Conservation (phyloP, 1,140 invertebrate species). For the Papilio aristodemus region DNA sequence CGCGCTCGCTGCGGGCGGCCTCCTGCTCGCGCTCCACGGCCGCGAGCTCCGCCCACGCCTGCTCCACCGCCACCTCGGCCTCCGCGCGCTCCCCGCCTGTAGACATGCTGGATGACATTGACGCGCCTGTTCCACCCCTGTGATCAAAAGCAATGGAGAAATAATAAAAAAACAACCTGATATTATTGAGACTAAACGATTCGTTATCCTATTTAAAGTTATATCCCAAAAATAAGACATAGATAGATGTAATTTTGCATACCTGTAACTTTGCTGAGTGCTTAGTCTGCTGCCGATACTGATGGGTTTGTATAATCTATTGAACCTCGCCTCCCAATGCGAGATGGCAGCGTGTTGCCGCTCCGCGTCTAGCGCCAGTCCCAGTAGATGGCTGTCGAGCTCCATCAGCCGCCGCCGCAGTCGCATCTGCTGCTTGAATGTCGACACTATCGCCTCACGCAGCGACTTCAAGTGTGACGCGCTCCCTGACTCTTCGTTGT, state of each 20-base stretch:
- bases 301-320: slow-evolving; percentile 85
- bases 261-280: slow-evolving; percentile 83
- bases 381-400: slow-evolving; percentile 90
- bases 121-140: slow-evolving; percentile 60
- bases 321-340: slow-evolving; percentile 91
- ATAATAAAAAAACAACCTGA: too few relatives aligned
- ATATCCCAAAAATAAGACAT: too few relatives aligned
- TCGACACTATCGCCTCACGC: slow-evolving; percentile 90
- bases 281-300: slow-evolving; percentile 79
- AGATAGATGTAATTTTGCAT: too few relatives aligned
- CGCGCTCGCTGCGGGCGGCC: slow-evolving; percentile 87
- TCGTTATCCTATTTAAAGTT: too few relatives aligned
- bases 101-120: slow-evolving; percentile 19
- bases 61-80: slow-evolving; percentile 87
- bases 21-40: slow-evolving; percentile 93
- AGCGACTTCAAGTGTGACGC: slow-evolving; percentile 85
- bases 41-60: slow-evolving; percentile 91
- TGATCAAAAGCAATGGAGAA: not conserved
- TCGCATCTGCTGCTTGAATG: slow-evolving; percentile 95
- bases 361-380: slow-evolving; percentile 91
- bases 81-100: slow-evolving; percentile 75
- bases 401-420: slow-evolving; percentile 91
- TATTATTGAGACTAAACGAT: too few relatives aligned
- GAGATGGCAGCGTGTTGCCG: slow-evolving; percentile 92
- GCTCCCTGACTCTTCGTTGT: slow-evolving; percentile 59